Conservation (phyloP, 2,888 invertebrate species). For the Aromia moschata region DNA sequence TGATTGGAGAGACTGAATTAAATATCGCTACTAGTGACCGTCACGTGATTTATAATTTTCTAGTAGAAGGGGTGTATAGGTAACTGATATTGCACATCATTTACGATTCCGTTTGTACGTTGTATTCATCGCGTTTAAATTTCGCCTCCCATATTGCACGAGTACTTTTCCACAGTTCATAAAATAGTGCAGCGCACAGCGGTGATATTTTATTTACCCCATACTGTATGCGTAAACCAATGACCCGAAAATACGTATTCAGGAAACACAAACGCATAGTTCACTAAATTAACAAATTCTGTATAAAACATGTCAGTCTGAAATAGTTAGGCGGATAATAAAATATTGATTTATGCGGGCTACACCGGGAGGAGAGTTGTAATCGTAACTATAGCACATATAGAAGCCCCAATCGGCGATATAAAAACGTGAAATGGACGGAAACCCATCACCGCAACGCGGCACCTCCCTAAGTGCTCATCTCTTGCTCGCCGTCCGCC, state of each 20-base stretch:
- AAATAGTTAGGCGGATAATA: slow-evolving; percentile 54
- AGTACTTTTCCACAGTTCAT: slow-evolving; percentile 58
- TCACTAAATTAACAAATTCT: slow-evolving; percentile 54
- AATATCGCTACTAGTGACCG: too few species aligned
- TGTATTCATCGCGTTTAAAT: slow-evolving; percentile 48
- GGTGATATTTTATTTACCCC: slow-evolving; percentile 61
- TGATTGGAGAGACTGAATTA: too few species aligned
- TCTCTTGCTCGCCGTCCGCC: slow-evolving; percentile 51
- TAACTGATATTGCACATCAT: slow-evolving; percentile 43
- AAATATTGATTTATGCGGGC: slow-evolving; percentile 58
- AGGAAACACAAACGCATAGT: slow-evolving; percentile 51
- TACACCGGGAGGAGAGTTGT: slow-evolving; percentile 50
- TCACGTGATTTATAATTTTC: background rate
- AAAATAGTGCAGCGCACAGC: slow-evolving; percentile 55
- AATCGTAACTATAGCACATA: slow-evolving; percentile 51
- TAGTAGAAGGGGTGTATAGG: background rate
- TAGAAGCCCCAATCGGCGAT: slow-evolving; percentile 41
- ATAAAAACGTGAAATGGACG: slow-evolving; percentile 45
- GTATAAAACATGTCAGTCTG: slow-evolving; percentile 56
- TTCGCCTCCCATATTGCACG: slow-evolving; percentile 57
- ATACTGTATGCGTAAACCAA: slow-evolving; percentile 57
- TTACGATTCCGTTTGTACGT: slow-evolving; percentile 53
- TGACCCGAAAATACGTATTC: slow-evolving; percentile 58
- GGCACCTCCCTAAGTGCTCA: slow-evolving; percentile 54
- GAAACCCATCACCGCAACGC: slow-evolving; percentile 46